Conservation (phyloP, 2,797 vertebrate species). For the Hydrophis major region DNA sequence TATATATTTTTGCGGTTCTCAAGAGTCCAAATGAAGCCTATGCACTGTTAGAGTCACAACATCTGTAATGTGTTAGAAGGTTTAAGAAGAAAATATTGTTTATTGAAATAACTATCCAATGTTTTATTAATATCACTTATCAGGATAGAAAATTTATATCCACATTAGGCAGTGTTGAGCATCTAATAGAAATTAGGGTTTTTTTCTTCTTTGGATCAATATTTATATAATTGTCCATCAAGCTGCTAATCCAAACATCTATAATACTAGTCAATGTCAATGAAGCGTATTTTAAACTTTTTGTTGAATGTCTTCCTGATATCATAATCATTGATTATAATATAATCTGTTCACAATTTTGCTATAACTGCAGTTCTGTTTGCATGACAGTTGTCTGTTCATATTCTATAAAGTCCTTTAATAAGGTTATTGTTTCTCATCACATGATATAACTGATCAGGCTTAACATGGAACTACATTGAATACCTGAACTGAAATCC, state of each 20-base stretch:
- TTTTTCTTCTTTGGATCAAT: constrained; percentile 66
- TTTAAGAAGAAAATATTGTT: background rate
- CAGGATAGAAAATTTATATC: constrained; percentile 41
- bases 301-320: constrained; percentile 41
- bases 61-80: background rate
- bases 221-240: constrained; percentile 63
- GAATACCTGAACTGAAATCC: constrained; percentile 34
- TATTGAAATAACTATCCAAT: constrained; percentile 19
- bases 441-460: background rate
- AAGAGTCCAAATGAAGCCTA: background rate
- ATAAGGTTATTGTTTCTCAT: background rate
- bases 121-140: constrained; percentile 33
- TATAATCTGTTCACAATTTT: constrained; percentile 46
- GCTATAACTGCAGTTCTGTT: constrained; percentile 45
- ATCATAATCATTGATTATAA: constrained; percentile 35
- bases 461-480: background rate
- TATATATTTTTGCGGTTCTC: background rate
- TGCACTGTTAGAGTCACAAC: background rate
- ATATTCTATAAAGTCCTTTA: background rate
- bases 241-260: constrained; percentile 44
- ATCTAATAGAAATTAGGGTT: constrained; percentile 58
- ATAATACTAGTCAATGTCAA: constrained; percentile 56
- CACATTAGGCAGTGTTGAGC: constrained; percentile 57
- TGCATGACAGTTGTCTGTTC: constrained; percentile 35
- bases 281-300: constrained; percentile 57